These are phyloP conservation scores for Spea bombifrons DNA, from an alignment of 2,113 vertebrate genomes.

Conservation along the genomic window DNA sequence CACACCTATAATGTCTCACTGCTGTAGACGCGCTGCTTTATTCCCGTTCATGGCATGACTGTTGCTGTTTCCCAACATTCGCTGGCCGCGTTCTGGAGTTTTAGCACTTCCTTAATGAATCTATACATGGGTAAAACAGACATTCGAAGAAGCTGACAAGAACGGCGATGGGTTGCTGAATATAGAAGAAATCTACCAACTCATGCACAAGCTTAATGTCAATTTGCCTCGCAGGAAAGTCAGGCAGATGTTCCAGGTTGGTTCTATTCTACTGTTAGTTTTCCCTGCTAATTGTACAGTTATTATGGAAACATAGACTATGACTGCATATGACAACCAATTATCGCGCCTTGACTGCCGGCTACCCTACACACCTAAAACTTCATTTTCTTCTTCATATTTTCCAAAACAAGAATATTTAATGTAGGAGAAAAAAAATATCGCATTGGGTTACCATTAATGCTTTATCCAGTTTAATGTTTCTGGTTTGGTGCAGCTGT, in stretches of 20 bases:
- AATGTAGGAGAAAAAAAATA: no score
- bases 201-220: constrained; percentile 97
- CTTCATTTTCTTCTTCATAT: no score
- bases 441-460: no score
- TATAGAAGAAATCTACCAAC: constrained; percentile 94
- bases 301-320: no score
- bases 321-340: no score
- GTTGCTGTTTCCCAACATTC: neutral
- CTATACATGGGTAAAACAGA: constrained; percentile 91
- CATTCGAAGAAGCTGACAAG: constrained; percentile 95
- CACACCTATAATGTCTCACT: no score
- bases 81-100: neutral
- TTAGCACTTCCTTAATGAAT: constrained; percentile 71
- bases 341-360: no score
- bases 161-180: constrained; percentile 92
- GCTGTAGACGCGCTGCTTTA: neutral
- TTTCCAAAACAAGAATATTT: no score
- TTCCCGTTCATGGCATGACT: neutral
- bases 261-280: constrained; percentile 29
- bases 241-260: constrained; percentile 98
- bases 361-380: no score
- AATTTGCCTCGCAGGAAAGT: constrained; percentile 93
- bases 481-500: no score
- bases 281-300: neutral
- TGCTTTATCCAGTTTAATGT: no score